Evolutionary conservation across 2,797 vertebrate genomes (phyloP), one percentile per base, ranked within the genome.

Genomic region (Sebastes trivittatus): DNA sequence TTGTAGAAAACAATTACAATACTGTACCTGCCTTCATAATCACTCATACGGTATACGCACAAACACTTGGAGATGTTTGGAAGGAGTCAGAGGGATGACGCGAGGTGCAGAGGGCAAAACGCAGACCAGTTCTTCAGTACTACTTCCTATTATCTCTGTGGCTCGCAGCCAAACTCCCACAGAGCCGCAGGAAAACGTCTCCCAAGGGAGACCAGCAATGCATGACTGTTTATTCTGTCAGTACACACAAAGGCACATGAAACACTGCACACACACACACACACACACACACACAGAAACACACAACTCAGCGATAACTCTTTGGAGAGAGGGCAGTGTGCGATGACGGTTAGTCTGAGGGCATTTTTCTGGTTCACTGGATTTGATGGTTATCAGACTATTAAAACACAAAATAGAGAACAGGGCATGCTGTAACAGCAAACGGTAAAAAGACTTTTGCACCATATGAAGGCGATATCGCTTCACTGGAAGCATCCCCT

Each of bases 151-250:
- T 87, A 88, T 90, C 75, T 88, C 52, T 89, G 2, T 83, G 78
- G 86, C 73, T 82, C 80, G 46, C 18, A 55, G 89, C 85, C 84
- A 93, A 80, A 92, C 72, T 91, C 85, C 89, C 84, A 89, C 90
- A 89, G 75, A 91, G 72, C 46, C 54, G 77, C 87, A 75, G 75
- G 80, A 89, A 89, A 71, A 82, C 65, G 55, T 85, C 59, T 92
- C 89, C 86, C 87, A 49, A 10, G 80, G 84, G 91, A 87, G 42
- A 54, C 34, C 7, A 81, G 72, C 85, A 83, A 81, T 49, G 58
- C 59, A 72, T n/a, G 16, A 73, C 14, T 81, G 78, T 91, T 89
- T 87, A 87, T 74, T 85, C 64, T 75, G 22, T 84, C 80, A 74
- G 66, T 30, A 61, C 60, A 85, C 72, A 78, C 0, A 75, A 32